Conservation (phyloP, 2,113 vertebrate species). For the Turnix velox region DNA sequence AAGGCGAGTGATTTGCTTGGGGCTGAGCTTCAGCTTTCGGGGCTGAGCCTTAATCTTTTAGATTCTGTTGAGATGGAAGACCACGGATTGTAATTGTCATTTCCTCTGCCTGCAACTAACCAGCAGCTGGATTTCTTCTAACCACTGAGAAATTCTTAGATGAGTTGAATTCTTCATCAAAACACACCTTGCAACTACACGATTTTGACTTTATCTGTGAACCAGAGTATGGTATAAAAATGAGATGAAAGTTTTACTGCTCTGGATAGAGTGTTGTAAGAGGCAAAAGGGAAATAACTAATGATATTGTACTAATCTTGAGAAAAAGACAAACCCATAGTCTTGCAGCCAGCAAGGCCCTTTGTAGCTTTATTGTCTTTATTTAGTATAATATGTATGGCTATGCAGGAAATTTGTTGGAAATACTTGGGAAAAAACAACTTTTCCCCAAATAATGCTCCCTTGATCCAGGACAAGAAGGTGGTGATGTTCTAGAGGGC, state of each 20-base stretch:
- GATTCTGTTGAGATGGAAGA: neutral
- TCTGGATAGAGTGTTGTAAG: neutral
- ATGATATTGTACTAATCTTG: neutral
- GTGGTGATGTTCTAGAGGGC: neutral
- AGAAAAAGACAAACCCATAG: conserved; percentile 18
- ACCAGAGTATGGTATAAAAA: conserved; percentile 15
- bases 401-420: neutral
- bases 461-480: neutral
- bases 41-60: neutral
- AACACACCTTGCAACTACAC: neutral
- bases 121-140: conserved; percentile 47
- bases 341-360: neutral
- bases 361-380: conserved; percentile 18
- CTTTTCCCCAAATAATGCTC: neutral
- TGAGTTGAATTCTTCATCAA: neutral
- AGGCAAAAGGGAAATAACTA: conserved; percentile 19
- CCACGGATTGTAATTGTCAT: neutral
- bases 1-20: neutral
- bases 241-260: neutral
- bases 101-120: conserved; percentile 23
- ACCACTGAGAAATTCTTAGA: neutral
- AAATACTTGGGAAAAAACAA: neutral
- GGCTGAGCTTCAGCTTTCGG: neutral
- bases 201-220: conserved; percentile 20
- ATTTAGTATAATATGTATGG: neutral